Base-by-base conservation (phyloP, 2,797 vertebrate genomes). In the Falco rusticolus region DNA sequence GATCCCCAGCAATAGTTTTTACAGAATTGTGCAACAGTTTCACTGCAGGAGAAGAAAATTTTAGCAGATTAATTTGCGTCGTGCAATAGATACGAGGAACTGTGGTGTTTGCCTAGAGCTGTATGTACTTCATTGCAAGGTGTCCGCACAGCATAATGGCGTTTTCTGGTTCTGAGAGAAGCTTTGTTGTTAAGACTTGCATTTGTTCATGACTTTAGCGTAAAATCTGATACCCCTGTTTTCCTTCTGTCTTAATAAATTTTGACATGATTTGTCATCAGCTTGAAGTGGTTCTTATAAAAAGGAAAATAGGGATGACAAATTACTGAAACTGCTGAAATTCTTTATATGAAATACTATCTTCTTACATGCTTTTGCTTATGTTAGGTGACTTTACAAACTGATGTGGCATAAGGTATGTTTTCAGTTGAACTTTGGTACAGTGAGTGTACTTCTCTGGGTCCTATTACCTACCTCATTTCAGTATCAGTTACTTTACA, bases 171-270 rank as follows among this genome's bases (percentile, higher is more conserved):
- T 93, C 81, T 86, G 57, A 77, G 48, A 60, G 66, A 76, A 92
- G 39, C 43, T 89, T 66, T 82, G 28, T 68, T 97, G 68, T 92
- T 90, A n/a, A 95, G 75, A 78, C 29, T 77, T 90, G 60, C 6
- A 47, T 68, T 91, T 96, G n/a, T 92, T 10, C 3, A 39, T 88
- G 39, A 56, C 56, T 64, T 68, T 34, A 92, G 63, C 78, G 57
- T 95, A 85, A 93, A 80, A 86, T 94, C 2, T 1, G 22, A 84
- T 88, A 70, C 11, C 17, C 71, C 56, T 87, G 43, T 18, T 95
- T 93, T 94, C 59, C n/a, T 86, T 93, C 57, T 91, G 66, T 96
- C 93, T 93, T 90, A 96, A 83, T 97, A 97, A 97, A 89, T 50
- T 93, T 85, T 84, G 72, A 76, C 8, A 0, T 68, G 63, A 96